Evolutionary conservation across 2,797 vertebrate species (phyloP), one percentile per base, ranked within the genome.

Genomic region (Rhinoraja longicauda): DNA sequence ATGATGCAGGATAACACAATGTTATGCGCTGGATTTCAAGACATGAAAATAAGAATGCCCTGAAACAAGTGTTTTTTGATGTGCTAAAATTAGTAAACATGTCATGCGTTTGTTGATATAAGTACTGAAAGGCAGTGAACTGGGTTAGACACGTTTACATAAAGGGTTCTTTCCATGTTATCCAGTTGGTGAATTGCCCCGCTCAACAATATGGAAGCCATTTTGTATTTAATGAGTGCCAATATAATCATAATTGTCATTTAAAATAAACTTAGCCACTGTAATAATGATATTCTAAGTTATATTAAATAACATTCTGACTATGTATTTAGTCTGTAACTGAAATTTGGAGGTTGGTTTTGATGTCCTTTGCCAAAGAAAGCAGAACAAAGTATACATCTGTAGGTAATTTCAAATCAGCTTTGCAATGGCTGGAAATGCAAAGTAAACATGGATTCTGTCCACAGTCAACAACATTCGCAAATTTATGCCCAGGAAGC

Each of bases 381-480:
- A 98, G 97, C 97, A 97, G 95, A 95, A 94, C 94, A 94, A 97
- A 97, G 95, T 94, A 96, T 97, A 96, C 98, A 99, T 97, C 98
- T 99, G 98, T 95, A 96, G 96, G 96, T 97, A 97, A 98, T 99
- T 99, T 98, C 67, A 97, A 97, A 96, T 96, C 95, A 96, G 96
- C 96, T 97, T 96, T 96, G 96, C 96, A 97, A 96, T 95, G 97
- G 97, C 96, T 97, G 94, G 96, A 96, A 97, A 97, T 97, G 97
- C 97, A 98, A 98, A 98, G 97, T 98, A 98, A 99, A 99, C 98
- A 98, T 98, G 98, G 97, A 98, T 95, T 96, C 96, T 96, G 98
- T 98, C 97, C 98, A 99, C 96, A 97, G 97, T 98, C 98, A 98
- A 98, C 98, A 98, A 97, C 97, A 97, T 98, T 98, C 98, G 98